Evolutionary conservation across 2,888 invertebrate species (phyloP).

Genomic region (Andrena bicolor): DNA sequence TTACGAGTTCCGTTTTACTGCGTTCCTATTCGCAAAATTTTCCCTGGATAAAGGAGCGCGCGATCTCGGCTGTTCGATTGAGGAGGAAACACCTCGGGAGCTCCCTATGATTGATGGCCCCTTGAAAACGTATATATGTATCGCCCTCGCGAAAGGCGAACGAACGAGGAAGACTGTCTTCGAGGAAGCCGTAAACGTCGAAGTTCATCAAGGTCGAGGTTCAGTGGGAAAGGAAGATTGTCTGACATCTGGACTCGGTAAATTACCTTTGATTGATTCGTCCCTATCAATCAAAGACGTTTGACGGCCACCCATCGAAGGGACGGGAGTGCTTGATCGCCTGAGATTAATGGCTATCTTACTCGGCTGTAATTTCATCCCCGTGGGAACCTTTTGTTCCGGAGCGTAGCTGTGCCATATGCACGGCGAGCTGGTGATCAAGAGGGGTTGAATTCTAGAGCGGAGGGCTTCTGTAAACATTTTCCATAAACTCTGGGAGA

Average conservation of each 20-base stretch:
- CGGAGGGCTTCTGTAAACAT: neutral
- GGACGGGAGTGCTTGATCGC: neutral
- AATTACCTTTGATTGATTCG: slow-evolving; percentile 21
- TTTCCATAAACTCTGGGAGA: too few species aligned
- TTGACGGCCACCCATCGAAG: neutral
- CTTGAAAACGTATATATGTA: slow-evolving; percentile 15
- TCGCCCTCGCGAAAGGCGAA: neutral
- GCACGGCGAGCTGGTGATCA: too few species aligned
- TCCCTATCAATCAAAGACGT: neutral
- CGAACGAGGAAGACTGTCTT: neutral
- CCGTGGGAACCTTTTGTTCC: neutral
- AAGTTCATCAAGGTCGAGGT: slow-evolving; percentile 16
- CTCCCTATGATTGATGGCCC: slow-evolving; percentile 19
- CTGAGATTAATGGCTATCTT: neutral
- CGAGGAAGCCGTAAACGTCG: neutral
- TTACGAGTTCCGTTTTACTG: slow-evolving; percentile 23
- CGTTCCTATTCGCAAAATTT: slow-evolving; percentile 20
- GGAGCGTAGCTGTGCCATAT: too few species aligned
- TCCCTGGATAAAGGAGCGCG: neutral
- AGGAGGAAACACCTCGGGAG: neutral
- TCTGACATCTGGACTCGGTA: neutral
- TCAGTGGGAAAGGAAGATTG: slow-evolving; percentile 6
- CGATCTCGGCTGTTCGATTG: neutral
- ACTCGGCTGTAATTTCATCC: neutral
- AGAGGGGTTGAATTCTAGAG: too few species aligned